A percentile compares a stretch with the other conserved stretches of the same genome.
Evolutionary conservation across 2,113 vertebrate genomes (phyloP).

Genomic region (Podarcis cretensis): DNA sequence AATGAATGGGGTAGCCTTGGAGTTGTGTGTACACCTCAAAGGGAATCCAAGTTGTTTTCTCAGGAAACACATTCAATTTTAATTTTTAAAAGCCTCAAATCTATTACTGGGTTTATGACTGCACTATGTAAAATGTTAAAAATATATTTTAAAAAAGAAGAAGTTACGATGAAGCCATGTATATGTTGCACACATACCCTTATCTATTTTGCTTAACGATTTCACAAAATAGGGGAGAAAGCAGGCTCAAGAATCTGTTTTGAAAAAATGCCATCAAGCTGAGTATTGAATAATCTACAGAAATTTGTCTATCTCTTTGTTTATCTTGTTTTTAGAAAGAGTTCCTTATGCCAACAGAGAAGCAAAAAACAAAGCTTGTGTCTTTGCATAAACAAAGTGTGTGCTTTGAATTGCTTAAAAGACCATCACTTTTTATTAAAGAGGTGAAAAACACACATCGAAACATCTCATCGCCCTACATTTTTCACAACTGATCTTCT

Average conservation of each 20-base stretch:
- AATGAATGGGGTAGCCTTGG: not conserved
- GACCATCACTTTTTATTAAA: not conserved
- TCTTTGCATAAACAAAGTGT: conserved; percentile 15
- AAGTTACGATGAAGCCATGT: not conserved
- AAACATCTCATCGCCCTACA: not conserved
- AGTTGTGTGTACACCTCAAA: not conserved
- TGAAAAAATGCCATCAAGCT: not conserved
- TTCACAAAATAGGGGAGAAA: not conserved
- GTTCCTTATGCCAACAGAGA: not conserved
- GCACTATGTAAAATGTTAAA: too few relatives aligned
- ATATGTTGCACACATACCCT: not conserved
- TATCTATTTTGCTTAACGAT: not conserved
- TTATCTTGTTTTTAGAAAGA: not conserved
- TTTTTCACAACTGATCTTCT: not conserved
- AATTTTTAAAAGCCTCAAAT: not conserved
- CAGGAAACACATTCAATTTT: not conserved
- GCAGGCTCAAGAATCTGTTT: not conserved
- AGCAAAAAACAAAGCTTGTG: not conserved
- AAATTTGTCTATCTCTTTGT: conserved; percentile 3
- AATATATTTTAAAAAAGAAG: not conserved
- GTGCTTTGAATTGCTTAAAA: not conserved
- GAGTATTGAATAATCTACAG: not conserved
- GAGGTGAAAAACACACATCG: not conserved
- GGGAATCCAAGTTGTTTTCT: not conserved
- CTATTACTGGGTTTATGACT: not conserved